These are phyloP conservation scores for Fundulus diaphanus DNA, from an alignment of 2,797 vertebrate species.

Conservation along the genomic window DNA sequence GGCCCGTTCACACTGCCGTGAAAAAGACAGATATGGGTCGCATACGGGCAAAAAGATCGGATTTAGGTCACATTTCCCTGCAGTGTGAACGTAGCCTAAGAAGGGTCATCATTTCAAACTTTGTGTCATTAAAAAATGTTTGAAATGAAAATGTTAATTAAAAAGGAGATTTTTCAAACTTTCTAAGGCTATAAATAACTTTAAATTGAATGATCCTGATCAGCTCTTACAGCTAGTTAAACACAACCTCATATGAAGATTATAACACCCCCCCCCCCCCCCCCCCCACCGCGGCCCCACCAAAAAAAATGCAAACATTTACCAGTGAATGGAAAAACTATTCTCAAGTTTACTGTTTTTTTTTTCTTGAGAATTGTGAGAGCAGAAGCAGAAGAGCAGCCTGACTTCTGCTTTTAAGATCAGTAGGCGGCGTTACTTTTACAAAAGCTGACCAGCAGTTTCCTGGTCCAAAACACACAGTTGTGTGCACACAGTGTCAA, in stretches of 20 bases:
- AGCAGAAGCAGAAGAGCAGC: neutral
- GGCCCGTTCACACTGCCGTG: too few species aligned
- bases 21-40: too few species aligned
- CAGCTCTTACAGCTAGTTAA: neutral
- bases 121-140: neutral
- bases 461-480: constrained; percentile 3
- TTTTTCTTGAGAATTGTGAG: neutral
- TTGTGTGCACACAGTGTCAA: neutral
- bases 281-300: too few species aligned
- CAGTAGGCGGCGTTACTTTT: neutral
- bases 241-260: neutral
- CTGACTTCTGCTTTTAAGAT: neutral
- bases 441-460: neutral
- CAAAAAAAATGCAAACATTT: neutral
- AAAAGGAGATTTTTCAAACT: neutral
- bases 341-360: too few species aligned
- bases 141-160: neutral
- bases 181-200: neutral
- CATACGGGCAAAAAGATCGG: too few species aligned
- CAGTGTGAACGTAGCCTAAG: too few species aligned
- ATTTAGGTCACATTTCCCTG: too few species aligned
- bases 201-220: neutral
- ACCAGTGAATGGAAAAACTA: neutral
- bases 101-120: neutral
- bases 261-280: too few species aligned